Evolutionary conservation across 92 coral and sea anemone genomes (phyloP).

Genomic region (Phenganax stokvisi): DNA sequence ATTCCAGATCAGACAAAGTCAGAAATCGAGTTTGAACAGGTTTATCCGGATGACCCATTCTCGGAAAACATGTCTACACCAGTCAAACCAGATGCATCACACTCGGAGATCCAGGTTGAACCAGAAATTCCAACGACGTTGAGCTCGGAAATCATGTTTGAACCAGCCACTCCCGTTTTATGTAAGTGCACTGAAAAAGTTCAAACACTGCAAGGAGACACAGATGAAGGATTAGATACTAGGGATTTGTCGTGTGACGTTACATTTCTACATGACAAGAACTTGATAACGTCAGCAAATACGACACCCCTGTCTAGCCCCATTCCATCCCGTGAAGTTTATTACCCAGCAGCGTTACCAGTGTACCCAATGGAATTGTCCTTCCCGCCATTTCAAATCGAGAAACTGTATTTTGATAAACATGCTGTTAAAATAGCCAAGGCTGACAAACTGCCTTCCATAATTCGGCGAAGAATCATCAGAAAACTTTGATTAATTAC

Average conservation of each 20-base stretch:
- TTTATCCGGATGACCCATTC: background rate
- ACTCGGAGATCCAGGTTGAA: background rate
- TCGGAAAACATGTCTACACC: background rate
- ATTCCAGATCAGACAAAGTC: background rate
- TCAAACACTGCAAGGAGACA: background rate
- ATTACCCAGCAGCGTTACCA: slow-evolving; percentile 29
- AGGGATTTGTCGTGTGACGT: slow-evolving; percentile 9
- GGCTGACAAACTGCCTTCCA: slow-evolving; percentile 18
- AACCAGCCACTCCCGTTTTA: slow-evolving; percentile 13
- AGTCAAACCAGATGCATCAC: slow-evolving; percentile 3
- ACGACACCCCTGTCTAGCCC: slow-evolving; percentile 35
- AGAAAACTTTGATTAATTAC: background rate
- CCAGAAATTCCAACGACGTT: background rate
- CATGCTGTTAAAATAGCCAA: slow-evolving; percentile 18
- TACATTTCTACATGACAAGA: background rate
- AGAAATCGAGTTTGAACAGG: background rate
- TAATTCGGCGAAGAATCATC: slow-evolving; percentile 25
- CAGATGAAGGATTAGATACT: background rate
- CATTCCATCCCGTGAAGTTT: background rate
- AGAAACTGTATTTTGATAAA: slow-evolving; percentile 21
- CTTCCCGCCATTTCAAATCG: slow-evolving; percentile 27
- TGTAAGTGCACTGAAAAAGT: background rate
- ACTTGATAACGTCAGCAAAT: background rate
- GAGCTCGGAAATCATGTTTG: background rate
- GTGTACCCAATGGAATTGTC: slow-evolving; percentile 26